Base-by-base conservation (phyloP, 2,888 invertebrate genomes). In the Platynereis dumerilii region DNA sequence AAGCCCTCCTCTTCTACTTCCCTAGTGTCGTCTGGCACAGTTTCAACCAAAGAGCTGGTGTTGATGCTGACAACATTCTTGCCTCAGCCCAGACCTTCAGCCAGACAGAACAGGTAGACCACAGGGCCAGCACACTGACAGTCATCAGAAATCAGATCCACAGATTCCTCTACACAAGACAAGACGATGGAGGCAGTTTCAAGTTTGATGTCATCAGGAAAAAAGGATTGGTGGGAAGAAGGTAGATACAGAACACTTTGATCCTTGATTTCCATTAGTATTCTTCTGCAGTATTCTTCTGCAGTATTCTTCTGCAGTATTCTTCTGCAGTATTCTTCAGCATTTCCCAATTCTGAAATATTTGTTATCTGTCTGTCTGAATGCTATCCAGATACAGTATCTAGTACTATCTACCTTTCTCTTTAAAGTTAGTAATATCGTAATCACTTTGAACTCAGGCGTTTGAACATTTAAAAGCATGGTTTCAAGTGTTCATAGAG, bases 1-100 rank as follows among this genome's bases (percentile, higher is more conserved):
- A 83, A 67, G 81, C 84, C 55, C 75, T 84, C 60, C 75, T 84
- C 42, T 84, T 81, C 74, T 84, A 83, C 71, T 74, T 80, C 60
- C 84, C 84, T 10, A 81, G 81, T 70, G 67, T 84, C 34, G 74
- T 83, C 73, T 84, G 84, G 84, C 73, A 83, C 64, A 69, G 78
- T 28, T 76, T 84, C 76, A 81, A 80, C 70, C 1, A 34, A 12
- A 48, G 29, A 27, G 28, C 68, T 20, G 70, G 70, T 1, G 62
- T 70, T 12, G 70, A 70, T 27, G 58, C 66, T 24, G 70, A 69
- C 24, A 69, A 70, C 58, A 70, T 70, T 26, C 39, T 70, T 22
- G 56, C 55, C 7, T 48, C 65, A 1, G 66, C 68, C 20, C 28
- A 45, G 7, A 65, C 56, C 15, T 62, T 68, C 27, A 48, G 53